Evolutionary conservation across 2,113 vertebrate genomes (phyloP).

Genomic region (Amblyopsis rosae): DNA sequence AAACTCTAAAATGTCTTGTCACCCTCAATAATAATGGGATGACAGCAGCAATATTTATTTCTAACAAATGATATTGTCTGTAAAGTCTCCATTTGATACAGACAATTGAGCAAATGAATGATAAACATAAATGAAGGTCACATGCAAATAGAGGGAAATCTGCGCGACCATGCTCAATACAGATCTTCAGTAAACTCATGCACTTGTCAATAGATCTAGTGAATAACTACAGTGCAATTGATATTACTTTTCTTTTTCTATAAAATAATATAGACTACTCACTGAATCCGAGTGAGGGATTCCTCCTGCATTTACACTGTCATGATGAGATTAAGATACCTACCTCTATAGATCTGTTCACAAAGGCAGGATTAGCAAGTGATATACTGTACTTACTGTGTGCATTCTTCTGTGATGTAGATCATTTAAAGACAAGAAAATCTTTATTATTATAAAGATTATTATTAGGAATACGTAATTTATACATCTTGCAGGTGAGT

Average conservation of each 20-base stretch:
- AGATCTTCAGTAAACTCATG: too few relatives aligned
- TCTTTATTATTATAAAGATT: conserved; percentile 10
- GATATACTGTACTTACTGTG: background rate
- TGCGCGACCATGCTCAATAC: too few relatives aligned
- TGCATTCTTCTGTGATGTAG: background rate
- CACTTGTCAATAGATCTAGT: too few relatives aligned
- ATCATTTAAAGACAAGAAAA: conserved; percentile 11
- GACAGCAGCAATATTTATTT: too few relatives aligned
- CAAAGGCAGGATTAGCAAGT: conserved; percentile 2
- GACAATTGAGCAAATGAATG: too few relatives aligned
- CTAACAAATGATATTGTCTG: too few relatives aligned
- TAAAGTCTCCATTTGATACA: too few relatives aligned
- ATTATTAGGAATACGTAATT: conserved; percentile 12
- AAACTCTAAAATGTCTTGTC: too few relatives aligned
- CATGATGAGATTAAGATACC: background rate
- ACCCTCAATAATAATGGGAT: too few relatives aligned
- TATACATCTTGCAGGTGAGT: background rate
- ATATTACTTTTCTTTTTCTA: background rate
- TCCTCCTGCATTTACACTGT: background rate
- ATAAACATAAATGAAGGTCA: too few relatives aligned
- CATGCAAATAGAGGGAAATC: too few relatives aligned
- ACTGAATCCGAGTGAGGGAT: conserved; percentile 4
- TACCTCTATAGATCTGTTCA: conserved; percentile 10
- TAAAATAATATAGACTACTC: conserved; percentile 13
- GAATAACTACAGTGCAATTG: background rate